These are phyloP conservation scores for Pantherophis vulpinus DNA, from an alignment of 2,797 vertebrate species.

Conservation along the genomic window DNA sequence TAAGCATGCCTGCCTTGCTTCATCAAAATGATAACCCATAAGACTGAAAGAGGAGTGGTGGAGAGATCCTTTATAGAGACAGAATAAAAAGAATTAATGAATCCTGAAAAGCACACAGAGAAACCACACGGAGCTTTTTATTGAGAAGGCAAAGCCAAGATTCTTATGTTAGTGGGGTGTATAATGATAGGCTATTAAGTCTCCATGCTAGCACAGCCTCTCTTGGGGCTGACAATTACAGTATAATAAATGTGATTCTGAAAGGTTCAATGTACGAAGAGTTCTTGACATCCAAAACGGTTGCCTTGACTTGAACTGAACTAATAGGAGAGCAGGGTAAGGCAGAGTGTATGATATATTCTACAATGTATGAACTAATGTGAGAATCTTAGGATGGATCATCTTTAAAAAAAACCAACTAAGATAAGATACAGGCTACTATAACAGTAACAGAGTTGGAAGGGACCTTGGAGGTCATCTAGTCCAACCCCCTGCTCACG, in stretches of 20 bases:
- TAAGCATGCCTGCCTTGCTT: not conserved
- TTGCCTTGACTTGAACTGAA: constrained; percentile 18
- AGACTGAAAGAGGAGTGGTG: constrained; percentile 17
- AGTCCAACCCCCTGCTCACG: too few species aligned
- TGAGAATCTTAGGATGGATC: not conserved
- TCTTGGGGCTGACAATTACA: constrained; percentile 40
- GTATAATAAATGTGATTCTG: constrained; percentile 27
- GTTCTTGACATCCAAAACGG: constrained; percentile 15
- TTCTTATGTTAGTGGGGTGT: constrained; percentile 36
- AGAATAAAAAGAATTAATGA: constrained; percentile 47
- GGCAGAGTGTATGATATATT: not conserved
- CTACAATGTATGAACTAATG: not conserved
- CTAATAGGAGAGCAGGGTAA: not conserved
- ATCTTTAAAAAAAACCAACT: not conserved
- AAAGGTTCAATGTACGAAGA: constrained; percentile 16
- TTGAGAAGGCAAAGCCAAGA: constrained; percentile 37
- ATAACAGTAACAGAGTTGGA: too few species aligned
- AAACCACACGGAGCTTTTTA: constrained; percentile 46
- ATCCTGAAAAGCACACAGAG: constrained; percentile 37
- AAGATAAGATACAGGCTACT: not conserved
- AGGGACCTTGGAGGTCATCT: too few species aligned
- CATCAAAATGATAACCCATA: constrained; percentile 1
- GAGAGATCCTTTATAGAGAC: constrained; percentile 2
- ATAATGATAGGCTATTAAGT: constrained; percentile 56
- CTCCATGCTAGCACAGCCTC: constrained; percentile 35